Base-by-base conservation (phyloP, 2,113 vertebrate genomes). In the Aspidoscelis tigris region DNA sequence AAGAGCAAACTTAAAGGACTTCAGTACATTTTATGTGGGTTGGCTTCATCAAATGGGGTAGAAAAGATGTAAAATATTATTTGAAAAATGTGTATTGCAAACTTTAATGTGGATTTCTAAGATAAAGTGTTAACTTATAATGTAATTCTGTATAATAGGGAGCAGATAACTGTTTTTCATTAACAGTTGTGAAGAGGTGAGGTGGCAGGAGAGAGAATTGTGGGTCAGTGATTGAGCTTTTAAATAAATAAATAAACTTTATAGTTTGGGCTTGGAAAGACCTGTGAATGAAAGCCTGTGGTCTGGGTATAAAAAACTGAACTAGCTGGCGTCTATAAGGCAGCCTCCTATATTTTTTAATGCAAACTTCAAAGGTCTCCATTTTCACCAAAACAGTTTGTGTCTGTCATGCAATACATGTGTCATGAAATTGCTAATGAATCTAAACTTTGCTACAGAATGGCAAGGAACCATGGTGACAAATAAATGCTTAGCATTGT, bases 271-370 rank as follows among this genome's bases (percentile, higher is more conserved):
- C 8, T 33, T 55, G 7, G 55, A 55, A 55, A 55, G 55, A 55
- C 4, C 55, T 55, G 16, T 55, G 16, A 12, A 55, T 55, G 55
- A 55, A 55, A 55, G 2, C 55, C 55, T 55, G 10, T 14, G 2
- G 2, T 55, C 55, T 55, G 55, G 55, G 55, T 55, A 55, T 55
- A 55, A 55, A 55, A 55, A 55, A 55, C 55, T 55, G 16, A 5
- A 14, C 58, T 61, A 61, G 4, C 12, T 61, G 58, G 58, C 58
- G 4, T 61, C 14, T 61, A 18, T 61, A 61, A 61, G 18, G 14
- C 14, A 61, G 14, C 14, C 11, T 64, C 66, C 83, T 64, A 82
- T 70, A 85, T 80, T 90, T 87, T 3, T 1, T 91, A 39, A 16
- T 16, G 3, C 88, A 84, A 20, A 1, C 82, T 76, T 87, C 53